phyloP scores from a whole-genome alignment of 2,113 vertebrate species.

The Paratilapia polleni region DNA sequence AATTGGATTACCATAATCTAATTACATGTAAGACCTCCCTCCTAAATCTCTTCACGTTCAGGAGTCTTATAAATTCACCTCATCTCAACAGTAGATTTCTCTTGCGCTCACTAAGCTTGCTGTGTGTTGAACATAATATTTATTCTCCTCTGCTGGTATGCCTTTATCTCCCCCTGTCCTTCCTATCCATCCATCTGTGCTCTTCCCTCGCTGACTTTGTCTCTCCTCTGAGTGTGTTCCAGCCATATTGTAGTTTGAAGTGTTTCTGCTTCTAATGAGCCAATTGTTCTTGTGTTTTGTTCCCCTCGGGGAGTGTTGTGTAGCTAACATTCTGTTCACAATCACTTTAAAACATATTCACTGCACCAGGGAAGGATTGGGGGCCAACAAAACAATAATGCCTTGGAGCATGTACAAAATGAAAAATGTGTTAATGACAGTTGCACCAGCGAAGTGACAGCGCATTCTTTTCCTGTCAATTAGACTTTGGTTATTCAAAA shows the following conservation, averaged over 20 bases:
- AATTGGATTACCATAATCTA: constrained; percentile 42
- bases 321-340: constrained; percentile 73
- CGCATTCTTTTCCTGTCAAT: constrained; percentile 74
- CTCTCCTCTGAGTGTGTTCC: constrained; percentile 63
- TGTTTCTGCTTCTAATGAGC: constrained; percentile 75
- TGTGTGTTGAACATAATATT: constrained; percentile 34
- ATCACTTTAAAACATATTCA: constrained; percentile 74
- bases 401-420: constrained; percentile 69
- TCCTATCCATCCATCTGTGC: constrained; percentile 63
- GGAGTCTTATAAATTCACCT: constrained; percentile 24
- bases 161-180: constrained; percentile 23
- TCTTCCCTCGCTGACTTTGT: constrained; percentile 56
- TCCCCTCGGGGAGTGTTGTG: constrained; percentile 61
- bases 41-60: neutral
- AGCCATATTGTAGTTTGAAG: constrained; percentile 68
- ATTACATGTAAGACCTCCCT: constrained; percentile 26
- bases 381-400: constrained; percentile 67
- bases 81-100: constrained; percentile 14
- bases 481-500: constrained; percentile 73
- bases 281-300: constrained; percentile 72
- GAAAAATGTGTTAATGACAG: constrained; percentile 76
- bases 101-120: constrained; percentile 7
- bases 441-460: constrained; percentile 57
- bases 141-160: constrained; percentile 10
- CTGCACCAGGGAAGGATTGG: constrained; percentile 60